Percentiles rank a stretch among this genome's conserved stretches.
Evolutionary conservation across 2,113 vertebrate species (phyloP).

Genomic region (Passer domesticus): DNA sequence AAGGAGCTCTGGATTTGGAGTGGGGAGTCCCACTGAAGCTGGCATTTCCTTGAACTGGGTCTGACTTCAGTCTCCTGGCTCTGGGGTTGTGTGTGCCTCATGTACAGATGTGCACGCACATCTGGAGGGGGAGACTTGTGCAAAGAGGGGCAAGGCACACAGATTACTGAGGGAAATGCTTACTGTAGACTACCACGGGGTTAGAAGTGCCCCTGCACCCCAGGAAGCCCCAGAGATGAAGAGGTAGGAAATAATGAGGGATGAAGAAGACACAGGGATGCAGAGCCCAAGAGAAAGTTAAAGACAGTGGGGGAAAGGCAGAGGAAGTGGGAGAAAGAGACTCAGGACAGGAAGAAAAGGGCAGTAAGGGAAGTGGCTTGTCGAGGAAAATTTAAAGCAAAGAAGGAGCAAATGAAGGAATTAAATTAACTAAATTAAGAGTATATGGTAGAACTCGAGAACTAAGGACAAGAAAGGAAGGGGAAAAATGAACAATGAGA

Average conservation of each 20-base stretch:
- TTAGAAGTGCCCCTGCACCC: not conserved
- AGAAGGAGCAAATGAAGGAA: not conserved
- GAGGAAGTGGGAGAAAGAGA: not conserved
- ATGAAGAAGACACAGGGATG: not conserved
- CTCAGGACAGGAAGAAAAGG: not conserved
- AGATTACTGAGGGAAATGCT: not conserved
- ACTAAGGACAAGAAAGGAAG: not conserved
- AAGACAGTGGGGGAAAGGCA: not conserved
- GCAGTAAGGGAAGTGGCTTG: not conserved
- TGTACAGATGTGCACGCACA: not conserved
- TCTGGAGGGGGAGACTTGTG: not conserved
- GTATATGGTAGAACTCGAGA: not conserved
- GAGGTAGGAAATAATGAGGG: not conserved
- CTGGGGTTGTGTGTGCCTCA: fast-evolving
- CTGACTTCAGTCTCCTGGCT: not conserved
- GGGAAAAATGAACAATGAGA: not conserved
- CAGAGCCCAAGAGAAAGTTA: not conserved
- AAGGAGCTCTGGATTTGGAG: not conserved
- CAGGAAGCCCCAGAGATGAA: not conserved
- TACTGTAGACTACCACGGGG: not conserved
- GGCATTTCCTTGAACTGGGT: not conserved
- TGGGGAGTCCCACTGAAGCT: not conserved
- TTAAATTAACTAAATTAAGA: not conserved
- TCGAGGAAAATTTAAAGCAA: not conserved
- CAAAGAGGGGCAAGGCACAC: not conserved